phyloP scores from a whole-genome alignment of 1,140 invertebrate species.

The Hylyphantes graminicola region DNA sequence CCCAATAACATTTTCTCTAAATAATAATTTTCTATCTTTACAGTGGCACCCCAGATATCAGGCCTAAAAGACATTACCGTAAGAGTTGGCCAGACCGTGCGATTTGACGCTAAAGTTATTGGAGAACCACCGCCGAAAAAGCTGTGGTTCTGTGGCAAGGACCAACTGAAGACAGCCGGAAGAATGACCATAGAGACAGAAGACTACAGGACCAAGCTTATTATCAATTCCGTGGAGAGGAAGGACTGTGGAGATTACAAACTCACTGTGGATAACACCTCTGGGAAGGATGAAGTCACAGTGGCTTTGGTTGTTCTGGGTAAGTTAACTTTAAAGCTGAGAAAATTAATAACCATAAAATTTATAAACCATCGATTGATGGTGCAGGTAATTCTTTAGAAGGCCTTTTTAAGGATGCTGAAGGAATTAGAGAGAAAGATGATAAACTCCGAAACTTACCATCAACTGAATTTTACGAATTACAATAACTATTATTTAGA shows the following conservation, averaged over 20 bases:
- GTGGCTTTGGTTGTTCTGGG: slow-evolving; percentile 84
- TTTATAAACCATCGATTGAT: no score
- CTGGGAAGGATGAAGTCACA: slow-evolving; percentile 90
- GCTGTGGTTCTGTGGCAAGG: slow-evolving; percentile 78
- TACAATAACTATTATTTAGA: no score
- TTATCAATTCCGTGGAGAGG: slow-evolving; percentile 79
- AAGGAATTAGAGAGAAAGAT: no score
- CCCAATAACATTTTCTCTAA: no score
- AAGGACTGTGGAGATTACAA: slow-evolving; percentile 86
- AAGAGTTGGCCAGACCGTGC: slow-evolving; percentile 86
- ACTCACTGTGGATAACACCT: slow-evolving; percentile 90
- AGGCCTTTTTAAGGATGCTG: no score
- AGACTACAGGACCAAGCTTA: slow-evolving; percentile 86
- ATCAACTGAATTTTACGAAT: no score
- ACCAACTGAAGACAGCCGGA: slow-evolving; percentile 76
- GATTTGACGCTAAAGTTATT: slow-evolving; percentile 87
- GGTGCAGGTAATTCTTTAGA: no score
- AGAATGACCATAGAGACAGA: slow-evolving; percentile 84
- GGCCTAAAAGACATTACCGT: slow-evolving; percentile 87
- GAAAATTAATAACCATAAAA: neutral
- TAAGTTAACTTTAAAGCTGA: slow-evolving; percentile 79
- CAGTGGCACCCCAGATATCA: slow-evolving; percentile 74
- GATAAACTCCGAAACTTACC: no score
- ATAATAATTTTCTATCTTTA: slow-evolving; percentile 75
- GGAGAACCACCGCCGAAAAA: slow-evolving; percentile 90